Evolutionary conservation across 1,140 invertebrate genomes (phyloP).

Genomic region (Scaptomyza hsui): DNA sequence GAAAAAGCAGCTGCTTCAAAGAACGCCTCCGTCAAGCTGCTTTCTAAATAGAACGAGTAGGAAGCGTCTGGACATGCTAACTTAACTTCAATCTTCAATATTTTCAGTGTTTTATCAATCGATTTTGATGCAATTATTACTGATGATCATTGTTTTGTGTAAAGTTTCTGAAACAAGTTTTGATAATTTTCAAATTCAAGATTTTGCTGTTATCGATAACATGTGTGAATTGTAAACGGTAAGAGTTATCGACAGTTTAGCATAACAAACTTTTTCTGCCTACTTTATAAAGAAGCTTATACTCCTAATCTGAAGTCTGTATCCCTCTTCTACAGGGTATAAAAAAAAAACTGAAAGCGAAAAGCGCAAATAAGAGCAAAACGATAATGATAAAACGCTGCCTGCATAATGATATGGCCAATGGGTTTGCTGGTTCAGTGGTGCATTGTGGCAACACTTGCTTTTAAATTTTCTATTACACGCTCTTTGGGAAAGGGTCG

Average conservation of each 20-base stretch:
- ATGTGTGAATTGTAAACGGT: too few relatives aligned
- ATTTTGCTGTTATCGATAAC: too few relatives aligned
- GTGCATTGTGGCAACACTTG: slow-evolving; percentile 17
- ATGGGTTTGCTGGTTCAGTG: slow-evolving; percentile 1
- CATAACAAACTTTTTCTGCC: too few relatives aligned
- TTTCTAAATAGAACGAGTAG: not conserved
- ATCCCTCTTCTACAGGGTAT: not conserved
- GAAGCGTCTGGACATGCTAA: too few relatives aligned
- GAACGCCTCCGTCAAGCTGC: slow-evolving; percentile 12
- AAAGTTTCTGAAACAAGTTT: too few relatives aligned
- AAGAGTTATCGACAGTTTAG: too few relatives aligned
- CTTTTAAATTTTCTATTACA: slow-evolving; percentile 45
- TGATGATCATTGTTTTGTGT: too few relatives aligned
- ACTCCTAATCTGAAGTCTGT: too few relatives aligned
- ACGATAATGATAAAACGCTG: slow-evolving; percentile 72
- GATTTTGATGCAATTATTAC: too few relatives aligned
- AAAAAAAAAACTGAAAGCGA: slow-evolving; percentile 41
- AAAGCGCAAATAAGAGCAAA: slow-evolving; percentile 72
- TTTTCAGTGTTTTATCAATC: not conserved
- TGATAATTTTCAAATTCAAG: too few relatives aligned
- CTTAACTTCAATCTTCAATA: too few relatives aligned
- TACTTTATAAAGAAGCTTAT: too few relatives aligned
- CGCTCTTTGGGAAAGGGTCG: slow-evolving; percentile 15
- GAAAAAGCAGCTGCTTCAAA: slow-evolving; percentile 4
- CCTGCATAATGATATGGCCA: slow-evolving; percentile 63